These are phyloP conservation scores for Protophormia terraenovae DNA, from an alignment of 2,888 invertebrate genomes.

Conservation along the genomic window DNA sequence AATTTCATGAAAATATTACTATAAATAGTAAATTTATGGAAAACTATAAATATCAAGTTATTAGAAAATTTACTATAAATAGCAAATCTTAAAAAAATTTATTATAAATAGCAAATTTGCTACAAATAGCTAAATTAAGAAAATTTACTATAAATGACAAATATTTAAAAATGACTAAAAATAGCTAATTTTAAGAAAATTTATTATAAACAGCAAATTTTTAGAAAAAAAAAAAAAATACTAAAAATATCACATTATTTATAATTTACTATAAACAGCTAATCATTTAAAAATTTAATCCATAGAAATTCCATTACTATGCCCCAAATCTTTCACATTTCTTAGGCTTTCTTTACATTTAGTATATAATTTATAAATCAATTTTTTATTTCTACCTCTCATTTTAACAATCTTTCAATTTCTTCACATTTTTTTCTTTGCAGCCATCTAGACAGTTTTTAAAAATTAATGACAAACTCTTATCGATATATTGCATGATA, in stretches of 20 bases:
- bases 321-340: neutral
- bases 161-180: neutral
- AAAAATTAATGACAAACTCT: conserved; percentile 18
- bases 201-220: neutral
- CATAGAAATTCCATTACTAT: neutral
- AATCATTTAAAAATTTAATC: neutral
- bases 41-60: neutral
- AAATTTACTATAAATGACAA: neutral
- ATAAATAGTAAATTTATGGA: neutral
- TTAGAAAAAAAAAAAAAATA: neutral
- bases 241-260: neutral
- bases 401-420: neutral
- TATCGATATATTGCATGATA: conserved; percentile 50
- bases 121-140: neutral
- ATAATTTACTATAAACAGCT: neutral
- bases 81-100: no score
- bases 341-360: neutral
- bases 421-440: neutral
- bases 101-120: no score
- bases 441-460: neutral
- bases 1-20: neutral
- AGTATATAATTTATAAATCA: no score
- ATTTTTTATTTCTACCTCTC: no score
- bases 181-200: neutral
- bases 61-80: no score